phyloP scores from a whole-genome alignment of 2,888 invertebrate species.

The Idaea dimidiata region DNA sequence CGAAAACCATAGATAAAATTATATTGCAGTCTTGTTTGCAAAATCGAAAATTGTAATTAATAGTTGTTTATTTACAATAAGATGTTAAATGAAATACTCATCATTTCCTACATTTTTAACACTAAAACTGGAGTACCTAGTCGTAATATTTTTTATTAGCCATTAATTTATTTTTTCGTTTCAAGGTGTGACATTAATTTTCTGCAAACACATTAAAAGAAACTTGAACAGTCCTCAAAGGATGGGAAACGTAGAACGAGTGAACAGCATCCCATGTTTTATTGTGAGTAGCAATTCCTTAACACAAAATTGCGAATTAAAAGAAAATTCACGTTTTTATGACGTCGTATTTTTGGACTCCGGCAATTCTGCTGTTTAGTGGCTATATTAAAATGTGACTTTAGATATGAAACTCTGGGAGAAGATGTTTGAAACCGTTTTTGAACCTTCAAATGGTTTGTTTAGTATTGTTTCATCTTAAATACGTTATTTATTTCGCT shows the following conservation, averaged over 20 bases:
- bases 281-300: constrained; percentile 53
- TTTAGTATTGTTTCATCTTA: not conserved
- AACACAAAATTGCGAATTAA: constrained; percentile 62
- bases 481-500: too few species aligned
- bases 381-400: constrained; percentile 46
- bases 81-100: not conserved
- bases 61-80: not conserved
- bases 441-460: not conserved
- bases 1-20: too few species aligned
- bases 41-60: not conserved
- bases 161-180: constrained; percentile 50
- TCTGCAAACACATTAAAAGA: constrained; percentile 55
- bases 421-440: constrained; percentile 3
- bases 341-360: constrained; percentile 53
- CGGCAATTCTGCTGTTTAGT: constrained; percentile 51
- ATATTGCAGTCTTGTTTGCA: not conserved
- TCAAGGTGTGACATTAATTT: constrained; percentile 59
- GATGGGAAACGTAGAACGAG: constrained; percentile 46
- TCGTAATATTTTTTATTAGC: constrained; percentile 39
- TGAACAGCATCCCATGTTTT: constrained; percentile 53
- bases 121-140: not conserved
- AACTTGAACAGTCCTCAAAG: constrained; percentile 52
- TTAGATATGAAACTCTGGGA: constrained; percentile 43
- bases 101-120: not conserved
- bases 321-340: constrained; percentile 60